Evolutionary conservation across 2,113 vertebrate species (phyloP).

Genomic region (Elaphurus davidianus): DNA sequence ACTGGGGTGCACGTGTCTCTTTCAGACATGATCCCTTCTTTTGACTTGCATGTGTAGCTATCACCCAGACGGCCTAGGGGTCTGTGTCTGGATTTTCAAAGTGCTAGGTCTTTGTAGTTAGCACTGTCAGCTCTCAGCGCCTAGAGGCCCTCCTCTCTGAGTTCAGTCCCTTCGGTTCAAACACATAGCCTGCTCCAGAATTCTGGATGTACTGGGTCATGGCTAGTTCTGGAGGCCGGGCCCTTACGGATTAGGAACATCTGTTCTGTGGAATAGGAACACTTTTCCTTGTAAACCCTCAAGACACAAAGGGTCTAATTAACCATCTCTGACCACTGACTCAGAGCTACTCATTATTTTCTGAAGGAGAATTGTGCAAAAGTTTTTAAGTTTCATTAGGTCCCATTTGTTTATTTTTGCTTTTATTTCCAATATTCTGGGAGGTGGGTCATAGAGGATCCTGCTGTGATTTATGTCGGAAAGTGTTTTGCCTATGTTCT

Average conservation of each 20-base stretch:
- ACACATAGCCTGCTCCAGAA: not conserved
- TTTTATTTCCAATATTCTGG: too few relatives aligned
- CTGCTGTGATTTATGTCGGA: too few relatives aligned
- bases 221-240: not conserved
- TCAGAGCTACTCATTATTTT: too few relatives aligned
- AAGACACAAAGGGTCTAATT: not conserved
- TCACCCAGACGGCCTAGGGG: not conserved
- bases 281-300: not conserved
- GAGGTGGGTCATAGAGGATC: too few relatives aligned
- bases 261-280: not conserved
- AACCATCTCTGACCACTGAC: not conserved
- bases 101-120: not conserved
- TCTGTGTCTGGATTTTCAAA: not conserved
- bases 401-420: too few relatives aligned
- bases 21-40: not conserved
- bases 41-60: too few relatives aligned
- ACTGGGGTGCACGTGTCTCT: too few relatives aligned
- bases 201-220: not conserved
- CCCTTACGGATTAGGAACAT: not conserved
- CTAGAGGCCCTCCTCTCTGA: not conserved
- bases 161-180: not conserved
- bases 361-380: not conserved
- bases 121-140: not conserved
- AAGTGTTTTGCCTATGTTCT: too few relatives aligned
- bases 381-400: too few relatives aligned